A percentile compares a stretch with the other conserved stretches of the same genome.
phyloP scores from a whole-genome alignment of 2,113 vertebrate genomes.

The Lipophrys pholis region DNA sequence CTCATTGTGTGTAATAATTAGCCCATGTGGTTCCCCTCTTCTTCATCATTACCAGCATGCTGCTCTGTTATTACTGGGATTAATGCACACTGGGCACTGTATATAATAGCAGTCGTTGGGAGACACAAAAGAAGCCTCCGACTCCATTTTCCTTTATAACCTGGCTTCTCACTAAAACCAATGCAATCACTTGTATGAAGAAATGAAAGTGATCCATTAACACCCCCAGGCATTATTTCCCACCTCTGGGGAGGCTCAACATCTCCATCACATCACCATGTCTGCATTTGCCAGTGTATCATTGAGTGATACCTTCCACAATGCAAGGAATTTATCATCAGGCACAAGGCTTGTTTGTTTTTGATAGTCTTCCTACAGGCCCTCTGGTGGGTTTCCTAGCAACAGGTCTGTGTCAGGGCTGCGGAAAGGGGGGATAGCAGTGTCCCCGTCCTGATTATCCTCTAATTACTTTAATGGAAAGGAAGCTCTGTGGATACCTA shows the following conservation, averaged over 20 bases:
- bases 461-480: slow-evolving; percentile 73
- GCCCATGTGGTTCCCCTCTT: slow-evolving; percentile 26
- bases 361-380: slow-evolving; percentile 46
- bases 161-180: neutral
- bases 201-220: neutral
- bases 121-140: slow-evolving; percentile 13
- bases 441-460: slow-evolving; percentile 61
- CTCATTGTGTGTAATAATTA: slow-evolving; percentile 63
- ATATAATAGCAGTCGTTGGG: slow-evolving; percentile 1
- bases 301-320: slow-evolving; percentile 23
- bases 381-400: slow-evolving; percentile 72
- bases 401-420: slow-evolving; percentile 68
- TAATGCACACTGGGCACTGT: slow-evolving; percentile 23
- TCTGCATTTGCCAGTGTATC: slow-evolving; percentile 33
- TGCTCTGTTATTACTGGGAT: slow-evolving; percentile 46
- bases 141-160: slow-evolving; percentile 12
- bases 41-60: slow-evolving; percentile 49
- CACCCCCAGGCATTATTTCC: neutral
- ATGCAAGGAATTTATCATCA: slow-evolving; percentile 52
- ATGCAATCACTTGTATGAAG: neutral
- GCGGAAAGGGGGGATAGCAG: slow-evolving; percentile 20
- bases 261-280: slow-evolving; percentile 11
- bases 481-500: slow-evolving; percentile 30
- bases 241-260: neutral
- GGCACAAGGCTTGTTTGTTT: slow-evolving; percentile 45